These are phyloP conservation scores for Lonchura striata DNA, from an alignment of 2,113 vertebrate genomes.

Conservation along the genomic window DNA sequence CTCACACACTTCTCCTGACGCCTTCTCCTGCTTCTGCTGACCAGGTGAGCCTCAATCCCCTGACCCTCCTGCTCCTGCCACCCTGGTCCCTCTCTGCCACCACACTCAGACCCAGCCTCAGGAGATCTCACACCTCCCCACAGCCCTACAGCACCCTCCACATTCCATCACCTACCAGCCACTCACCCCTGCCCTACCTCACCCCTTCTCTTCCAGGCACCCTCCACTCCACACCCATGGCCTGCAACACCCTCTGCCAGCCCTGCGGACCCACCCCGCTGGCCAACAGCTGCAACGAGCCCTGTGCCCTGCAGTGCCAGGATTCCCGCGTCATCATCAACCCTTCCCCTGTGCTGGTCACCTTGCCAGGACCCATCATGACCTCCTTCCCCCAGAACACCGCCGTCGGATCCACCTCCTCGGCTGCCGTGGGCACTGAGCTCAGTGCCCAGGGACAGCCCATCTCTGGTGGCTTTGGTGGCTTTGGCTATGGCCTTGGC, in stretches of 20 bases:
- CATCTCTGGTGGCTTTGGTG: too few relatives aligned
- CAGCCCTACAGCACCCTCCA: background rate
- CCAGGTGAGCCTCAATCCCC: background rate
- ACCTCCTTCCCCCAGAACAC: background rate
- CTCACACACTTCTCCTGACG: background rate
- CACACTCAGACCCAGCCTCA: background rate
- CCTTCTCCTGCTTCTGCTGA: background rate
- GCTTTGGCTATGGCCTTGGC: too few relatives aligned
- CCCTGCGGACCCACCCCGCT: background rate
- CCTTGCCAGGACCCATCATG: background rate
- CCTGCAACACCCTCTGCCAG: background rate
- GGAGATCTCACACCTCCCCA: background rate
- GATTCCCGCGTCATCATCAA: rapidly evolving
- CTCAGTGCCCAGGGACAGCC: too few relatives aligned
- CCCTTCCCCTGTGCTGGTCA: background rate
- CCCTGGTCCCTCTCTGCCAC: background rate
- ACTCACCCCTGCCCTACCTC: too few relatives aligned
- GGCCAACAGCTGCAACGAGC: background rate
- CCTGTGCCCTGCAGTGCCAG: background rate
- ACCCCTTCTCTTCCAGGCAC: too few relatives aligned
- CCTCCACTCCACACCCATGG: background rate
- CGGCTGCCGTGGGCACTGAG: too few relatives aligned
- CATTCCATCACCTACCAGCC: too few relatives aligned
- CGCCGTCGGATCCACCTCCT: background rate
- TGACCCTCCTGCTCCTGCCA: too few relatives aligned